These are phyloP conservation scores for Spodoptera frugiperda DNA, from an alignment of 1,140 invertebrate species.

Conservation along the genomic window DNA sequence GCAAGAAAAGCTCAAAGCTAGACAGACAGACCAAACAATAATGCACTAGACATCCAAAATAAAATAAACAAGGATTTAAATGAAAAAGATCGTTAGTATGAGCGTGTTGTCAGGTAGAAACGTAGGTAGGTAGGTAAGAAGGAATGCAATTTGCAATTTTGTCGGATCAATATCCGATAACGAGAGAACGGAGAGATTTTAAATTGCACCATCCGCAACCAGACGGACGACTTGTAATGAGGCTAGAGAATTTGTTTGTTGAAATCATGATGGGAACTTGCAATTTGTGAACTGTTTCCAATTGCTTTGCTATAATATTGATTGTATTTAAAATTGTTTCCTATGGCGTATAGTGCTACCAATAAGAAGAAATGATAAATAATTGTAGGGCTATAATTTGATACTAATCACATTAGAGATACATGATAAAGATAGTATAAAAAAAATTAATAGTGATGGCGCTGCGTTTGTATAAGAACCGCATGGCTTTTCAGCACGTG, in stretches of 20 bases:
- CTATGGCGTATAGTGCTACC: no score
- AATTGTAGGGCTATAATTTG: no score
- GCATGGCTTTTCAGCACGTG: no score
- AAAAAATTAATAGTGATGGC: no score
- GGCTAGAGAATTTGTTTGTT: slow-evolving; percentile 23
- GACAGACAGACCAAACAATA: background rate
- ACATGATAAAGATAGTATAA: no score
- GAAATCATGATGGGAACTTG: background rate
- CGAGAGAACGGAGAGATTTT: slow-evolving; percentile 38
- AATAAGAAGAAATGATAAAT: no score
- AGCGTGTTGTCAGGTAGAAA: slow-evolving; percentile 29
- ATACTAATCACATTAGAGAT: no score
- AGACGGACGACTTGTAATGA: slow-evolving; percentile 9
- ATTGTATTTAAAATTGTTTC: no score
- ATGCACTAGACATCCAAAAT: slow-evolving; percentile 7
- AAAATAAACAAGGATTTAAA: slow-evolving; percentile 25
- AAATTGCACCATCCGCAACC: slow-evolving; percentile 26
- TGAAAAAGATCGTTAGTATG: slow-evolving; percentile 34
- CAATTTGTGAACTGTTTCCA: no score
- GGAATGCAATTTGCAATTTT: slow-evolving; percentile 51
- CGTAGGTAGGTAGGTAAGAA: slow-evolving; percentile 15
- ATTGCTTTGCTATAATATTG: no score
- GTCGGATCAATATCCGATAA: slow-evolving; percentile 35
- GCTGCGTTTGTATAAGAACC: no score
- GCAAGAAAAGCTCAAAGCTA: background rate